Evolutionary conservation across 2,888 invertebrate genomes (phyloP).

Genomic region (Aphidoletes aphidimyza): DNA sequence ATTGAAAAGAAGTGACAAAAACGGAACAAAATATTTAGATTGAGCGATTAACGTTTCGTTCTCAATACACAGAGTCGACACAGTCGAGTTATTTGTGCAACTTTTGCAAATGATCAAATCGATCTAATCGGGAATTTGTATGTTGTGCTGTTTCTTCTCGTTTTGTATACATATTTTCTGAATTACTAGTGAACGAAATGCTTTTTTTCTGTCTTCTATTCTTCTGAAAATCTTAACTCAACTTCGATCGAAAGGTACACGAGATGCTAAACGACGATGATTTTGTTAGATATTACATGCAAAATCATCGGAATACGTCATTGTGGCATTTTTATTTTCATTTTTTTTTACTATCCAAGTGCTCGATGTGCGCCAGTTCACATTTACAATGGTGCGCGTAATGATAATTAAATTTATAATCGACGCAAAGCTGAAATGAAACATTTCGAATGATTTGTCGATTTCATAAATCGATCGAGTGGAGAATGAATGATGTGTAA

Average conservation of each 20-base stretch:
- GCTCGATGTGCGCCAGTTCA: not conserved
- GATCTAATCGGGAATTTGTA: too few relatives aligned
- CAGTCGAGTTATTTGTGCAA: not conserved
- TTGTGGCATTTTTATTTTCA: not conserved
- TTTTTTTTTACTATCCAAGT: not conserved
- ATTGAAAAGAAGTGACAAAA: not conserved
- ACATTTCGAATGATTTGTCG: conserved; percentile 9
- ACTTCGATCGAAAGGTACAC: too few relatives aligned
- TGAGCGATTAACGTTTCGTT: not conserved
- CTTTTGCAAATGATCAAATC: too few relatives aligned
- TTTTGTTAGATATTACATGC: not conserved
- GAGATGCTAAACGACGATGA: not conserved
- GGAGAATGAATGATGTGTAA: not conserved
- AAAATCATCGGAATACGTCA: not conserved
- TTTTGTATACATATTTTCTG: too few relatives aligned
- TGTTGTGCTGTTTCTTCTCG: too few relatives aligned
- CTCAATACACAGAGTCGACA: too few relatives aligned
- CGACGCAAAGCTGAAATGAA: not conserved
- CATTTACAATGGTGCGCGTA: not conserved
- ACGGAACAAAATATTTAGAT: conserved; percentile 43
- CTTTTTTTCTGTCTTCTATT: too few relatives aligned
- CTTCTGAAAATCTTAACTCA: too few relatives aligned
- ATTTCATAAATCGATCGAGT: not conserved
- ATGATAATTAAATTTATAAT: conserved; percentile 23
- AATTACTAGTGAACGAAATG: too few relatives aligned